Base-by-base conservation (phyloP, 2,888 invertebrate species). In the Drosophila diplacantha region DNA sequence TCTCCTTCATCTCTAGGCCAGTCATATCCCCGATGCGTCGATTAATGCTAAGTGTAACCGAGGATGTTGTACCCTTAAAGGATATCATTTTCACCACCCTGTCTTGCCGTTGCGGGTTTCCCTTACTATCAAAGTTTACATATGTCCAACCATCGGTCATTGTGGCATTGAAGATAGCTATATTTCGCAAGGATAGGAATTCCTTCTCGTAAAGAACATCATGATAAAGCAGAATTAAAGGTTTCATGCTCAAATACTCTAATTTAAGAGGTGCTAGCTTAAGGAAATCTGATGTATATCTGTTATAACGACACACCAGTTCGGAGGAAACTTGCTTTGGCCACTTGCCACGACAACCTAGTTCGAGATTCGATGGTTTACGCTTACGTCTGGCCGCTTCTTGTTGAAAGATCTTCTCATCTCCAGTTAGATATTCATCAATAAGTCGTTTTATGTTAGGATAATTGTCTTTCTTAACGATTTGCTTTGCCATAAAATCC, bases 281-380 rank as follows among this genome's bases (percentile, higher is more conserved):
- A 0, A 63, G 38, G 11, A 68, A 72, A 1, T 37, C 49, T 0
- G 60, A 57, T 7, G 29, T 35, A 2, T 63, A 22, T 2, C 6
- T 34, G 0, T 44, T 16, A 24, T 71, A 72, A 0, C 49, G 39
- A 44, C 75, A 75, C 0, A 34, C 52, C 16, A 75, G 51, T 1
- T 37, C 46, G 2, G 68, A 22, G 0, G 54, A 26, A 5, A 49
- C 2, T 1, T 31, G 47, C 24, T 51, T 32, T 5, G 50, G 46
- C 72, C 72, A 75, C 14, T 56, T 20, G 3, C 75, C 75, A 0
- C 60, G 75, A 14, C 75, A 75, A 0, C 61, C 75, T 1, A 8
- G 34, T 31, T 74, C 32, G 20, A 69, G 16, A 0, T 29, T 46
- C 0, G 67, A 53, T 2, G 60, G 49, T 7, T 51, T 72, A 3